Evolutionary conservation across 64 coral and sea anemone species (phyloP), one percentile per base, ranked within the genome.

Genomic region (Porites lutea): DNA sequence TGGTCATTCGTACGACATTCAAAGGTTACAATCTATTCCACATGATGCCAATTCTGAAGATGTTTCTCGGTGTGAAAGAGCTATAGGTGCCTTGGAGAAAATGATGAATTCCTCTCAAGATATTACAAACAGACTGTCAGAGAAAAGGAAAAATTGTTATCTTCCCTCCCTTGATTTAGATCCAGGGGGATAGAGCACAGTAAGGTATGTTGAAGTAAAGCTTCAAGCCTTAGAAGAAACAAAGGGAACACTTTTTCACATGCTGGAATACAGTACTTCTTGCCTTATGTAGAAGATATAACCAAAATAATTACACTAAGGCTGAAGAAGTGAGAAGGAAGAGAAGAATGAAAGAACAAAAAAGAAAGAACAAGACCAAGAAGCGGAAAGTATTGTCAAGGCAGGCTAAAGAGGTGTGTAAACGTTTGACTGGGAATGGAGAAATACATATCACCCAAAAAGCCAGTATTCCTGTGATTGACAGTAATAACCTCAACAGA

Each of bases 31-130:
- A 53, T 54, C 49, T 54, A 58, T 79, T 79, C 77, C 52, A 53
- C 55, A 10, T 54, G 77, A 59, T 79, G 77, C 55, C 55, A 79
- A 27, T 79, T 55, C 77, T 54, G 49, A 79, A 21, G 77, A 55
- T 79, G 77, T 79, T 21, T 54, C 18, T 58, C 52, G 50, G 49
- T 51, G 71, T 73, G 68, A 88, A 88, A 49, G 86, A 88, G 86
- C 86, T 48, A 3, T 74, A 76, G 72, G 15, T 76, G 68, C 71
- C 71, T 76, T 88, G 86, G 86, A 88, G 69, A 55, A 49, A 59
- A 88, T 76, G 86, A 88, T n/a, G 72, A 88, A 88, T 58, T 73
- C 86, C 43, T 88, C 48, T 71, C 47, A 76, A 88, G 71, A 11
- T 88, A 68, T 68, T 68, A 23, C 14, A 68, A 68, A 68, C 65